Percentiles rank a stretch among this genome's conserved stretches.
Evolutionary conservation across 53 echinoderm and acorn worm species (phyloP).

Genomic region (Patiria pectinifera): DNA sequence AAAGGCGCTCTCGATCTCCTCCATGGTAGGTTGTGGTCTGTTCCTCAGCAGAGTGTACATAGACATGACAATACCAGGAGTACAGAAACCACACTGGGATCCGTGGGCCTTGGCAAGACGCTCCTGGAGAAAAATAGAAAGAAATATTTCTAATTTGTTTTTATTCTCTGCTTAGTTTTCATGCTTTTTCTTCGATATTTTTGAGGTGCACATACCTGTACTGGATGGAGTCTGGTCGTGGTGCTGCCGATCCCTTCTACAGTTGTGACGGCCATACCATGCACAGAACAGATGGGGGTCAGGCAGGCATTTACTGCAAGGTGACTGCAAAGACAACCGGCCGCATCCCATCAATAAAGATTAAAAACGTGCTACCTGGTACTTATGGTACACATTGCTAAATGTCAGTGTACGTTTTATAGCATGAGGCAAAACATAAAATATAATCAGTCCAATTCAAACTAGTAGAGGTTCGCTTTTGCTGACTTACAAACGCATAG

Average conservation of each 20-base stretch:
- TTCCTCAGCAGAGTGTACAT: slow-evolving; percentile 88
- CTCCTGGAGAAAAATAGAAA: slow-evolving; percentile 56
- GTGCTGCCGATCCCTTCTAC: slow-evolving; percentile 90
- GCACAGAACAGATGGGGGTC: slow-evolving; percentile 84
- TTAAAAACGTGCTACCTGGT: neutral
- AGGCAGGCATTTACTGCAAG: slow-evolving; percentile 91
- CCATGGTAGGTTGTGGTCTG: slow-evolving; percentile 78
- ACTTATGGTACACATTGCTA: neutral
- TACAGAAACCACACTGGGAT: slow-evolving; percentile 94
- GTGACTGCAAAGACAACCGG: slow-evolving; percentile 59
- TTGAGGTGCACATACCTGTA: slow-evolving; percentile 16
- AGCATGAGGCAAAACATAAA: neutral
- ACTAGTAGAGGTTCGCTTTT: neutral
- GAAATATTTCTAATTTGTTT: neutral
- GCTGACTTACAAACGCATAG: too few relatives aligned
- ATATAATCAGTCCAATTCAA: neutral
- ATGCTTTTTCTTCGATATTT: neutral
- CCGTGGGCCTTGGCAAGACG: slow-evolving; percentile 91
- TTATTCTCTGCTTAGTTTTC: neutral
- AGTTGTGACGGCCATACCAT: slow-evolving; percentile 86
- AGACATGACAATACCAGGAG: slow-evolving; percentile 94
- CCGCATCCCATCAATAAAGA: neutral
- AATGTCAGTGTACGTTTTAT: neutral
- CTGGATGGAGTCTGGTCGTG: slow-evolving; percentile 67
- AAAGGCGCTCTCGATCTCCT: slow-evolving; percentile 77